Evolutionary conservation across 2,797 vertebrate genomes (phyloP).

Genomic region (Discoglossus pictus): DNA sequence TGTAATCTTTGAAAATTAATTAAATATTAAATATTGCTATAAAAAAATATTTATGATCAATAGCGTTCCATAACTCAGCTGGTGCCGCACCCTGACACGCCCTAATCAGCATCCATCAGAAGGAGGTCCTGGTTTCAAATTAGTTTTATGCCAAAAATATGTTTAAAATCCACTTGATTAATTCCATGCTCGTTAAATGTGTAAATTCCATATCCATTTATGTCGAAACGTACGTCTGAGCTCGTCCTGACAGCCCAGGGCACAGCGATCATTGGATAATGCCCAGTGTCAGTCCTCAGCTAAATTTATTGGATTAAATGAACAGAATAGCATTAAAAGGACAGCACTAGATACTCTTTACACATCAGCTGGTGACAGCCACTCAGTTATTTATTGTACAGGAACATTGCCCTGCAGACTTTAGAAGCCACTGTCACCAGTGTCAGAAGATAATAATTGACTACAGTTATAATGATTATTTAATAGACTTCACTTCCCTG

Average conservation of each 20-base stretch:
- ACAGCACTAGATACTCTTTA: neutral
- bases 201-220: too few relatives aligned
- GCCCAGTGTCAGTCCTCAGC: neutral
- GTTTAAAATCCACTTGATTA: too few relatives aligned
- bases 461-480: slow-evolving; percentile 20
- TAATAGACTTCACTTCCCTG: slow-evolving; percentile 9
- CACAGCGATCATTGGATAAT: slow-evolving; percentile 7
- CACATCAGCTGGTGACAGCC: slow-evolving; percentile 7
- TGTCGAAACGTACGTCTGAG: neutral
- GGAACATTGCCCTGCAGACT: neutral
- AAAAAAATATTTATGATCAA: too few relatives aligned
- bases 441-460: slow-evolving; percentile 3
- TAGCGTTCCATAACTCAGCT: too few relatives aligned
- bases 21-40: too few relatives aligned
- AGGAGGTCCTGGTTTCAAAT: neutral
- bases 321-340: neutral
- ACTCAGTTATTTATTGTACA: neutral
- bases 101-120: too few relatives aligned
- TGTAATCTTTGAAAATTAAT: too few relatives aligned
- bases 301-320: slow-evolving; percentile 10
- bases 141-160: neutral
- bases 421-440: neutral
- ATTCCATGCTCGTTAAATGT: too few relatives aligned
- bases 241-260: neutral
- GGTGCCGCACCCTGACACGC: too few relatives aligned